Evolutionary conservation across 2,797 vertebrate genomes (phyloP).

Genomic region (Ceryle rudis): DNA sequence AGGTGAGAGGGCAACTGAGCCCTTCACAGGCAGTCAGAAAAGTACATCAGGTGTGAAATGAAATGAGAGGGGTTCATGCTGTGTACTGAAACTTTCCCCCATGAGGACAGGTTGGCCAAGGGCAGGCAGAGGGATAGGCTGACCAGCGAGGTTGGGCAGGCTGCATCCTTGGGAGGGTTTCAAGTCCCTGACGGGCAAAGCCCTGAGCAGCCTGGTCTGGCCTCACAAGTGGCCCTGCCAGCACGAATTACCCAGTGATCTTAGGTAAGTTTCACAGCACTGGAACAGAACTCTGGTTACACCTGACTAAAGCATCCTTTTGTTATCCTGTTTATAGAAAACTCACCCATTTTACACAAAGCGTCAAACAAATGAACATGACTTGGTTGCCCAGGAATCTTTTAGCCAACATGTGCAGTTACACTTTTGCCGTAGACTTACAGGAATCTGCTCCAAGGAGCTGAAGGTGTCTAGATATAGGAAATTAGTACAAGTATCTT

Average conservation of each 20-base stretch:
- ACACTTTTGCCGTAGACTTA: not conserved
- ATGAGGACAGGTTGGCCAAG: not conserved
- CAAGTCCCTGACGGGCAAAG: accelerated
- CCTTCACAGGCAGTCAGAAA: not conserved
- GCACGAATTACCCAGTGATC: not conserved
- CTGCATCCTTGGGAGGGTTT: not conserved
- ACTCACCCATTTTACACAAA: not conserved
- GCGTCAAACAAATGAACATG: not conserved
- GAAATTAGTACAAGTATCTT: not conserved
- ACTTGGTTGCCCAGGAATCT: not conserved
- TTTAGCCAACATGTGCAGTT: not conserved
- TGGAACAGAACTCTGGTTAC: not conserved
- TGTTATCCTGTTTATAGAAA: not conserved
- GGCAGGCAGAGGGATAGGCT: not conserved
- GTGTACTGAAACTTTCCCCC: not conserved
- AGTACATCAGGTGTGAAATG: no score
- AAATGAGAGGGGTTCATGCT: not conserved
- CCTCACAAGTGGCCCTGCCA: not conserved
- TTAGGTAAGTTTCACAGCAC: not conserved
- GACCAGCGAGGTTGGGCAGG: not conserved
- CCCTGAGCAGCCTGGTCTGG: not conserved
- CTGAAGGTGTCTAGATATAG: not conserved
- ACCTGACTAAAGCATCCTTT: not conserved
- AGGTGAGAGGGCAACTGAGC: accelerated
- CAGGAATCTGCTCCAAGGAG: not conserved